Percentiles rank a stretch among this genome's conserved stretches.
Evolutionary conservation across 2,888 invertebrate genomes (phyloP).

Genomic region (Scaptomyza caliginosa): DNA sequence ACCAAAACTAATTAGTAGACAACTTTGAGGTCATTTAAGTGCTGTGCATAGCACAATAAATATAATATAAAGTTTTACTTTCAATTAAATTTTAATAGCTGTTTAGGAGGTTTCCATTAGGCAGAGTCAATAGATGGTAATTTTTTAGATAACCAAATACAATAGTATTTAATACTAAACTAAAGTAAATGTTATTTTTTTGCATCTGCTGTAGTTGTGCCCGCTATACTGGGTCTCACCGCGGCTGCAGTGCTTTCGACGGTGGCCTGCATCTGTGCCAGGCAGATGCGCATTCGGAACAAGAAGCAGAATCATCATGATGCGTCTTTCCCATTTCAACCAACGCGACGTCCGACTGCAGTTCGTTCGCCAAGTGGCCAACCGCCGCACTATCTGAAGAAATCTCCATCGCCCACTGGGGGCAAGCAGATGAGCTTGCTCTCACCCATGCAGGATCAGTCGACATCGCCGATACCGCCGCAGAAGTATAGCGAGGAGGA

Average conservation of each 20-base stretch:
- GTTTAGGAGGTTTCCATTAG: no score
- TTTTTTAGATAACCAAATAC: no score
- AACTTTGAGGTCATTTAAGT: neutral
- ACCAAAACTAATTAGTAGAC: neutral
- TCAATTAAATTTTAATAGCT: neutral
- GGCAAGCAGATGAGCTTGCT: conserved; percentile 81
- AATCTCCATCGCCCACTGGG: conserved; percentile 95
- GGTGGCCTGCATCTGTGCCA: conserved; percentile 83
- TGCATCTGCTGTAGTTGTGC: conserved; percentile 75
- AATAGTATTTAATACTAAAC: no score
- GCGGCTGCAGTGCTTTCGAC: conserved; percentile 83
- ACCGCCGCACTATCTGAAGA: conserved; percentile 93
- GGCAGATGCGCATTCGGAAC: conserved; percentile 81
- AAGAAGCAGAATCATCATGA: conserved; percentile 83
- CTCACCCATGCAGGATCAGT: conserved; percentile 82
- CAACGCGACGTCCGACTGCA: conserved; percentile 85
- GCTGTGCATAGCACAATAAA: neutral
- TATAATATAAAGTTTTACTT: neutral
- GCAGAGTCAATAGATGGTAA: no score
- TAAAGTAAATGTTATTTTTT: no score
- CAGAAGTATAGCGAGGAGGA: conserved; percentile 83
- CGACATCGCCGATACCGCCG: conserved; percentile 80
- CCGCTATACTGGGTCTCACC: conserved; percentile 83
- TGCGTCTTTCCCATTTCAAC: conserved; percentile 83
- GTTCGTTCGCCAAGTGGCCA: conserved; percentile 94